These are phyloP conservation scores for Eurystomus gularis DNA, from an alignment of 2,113 vertebrate genomes.

Conservation along the genomic window DNA sequence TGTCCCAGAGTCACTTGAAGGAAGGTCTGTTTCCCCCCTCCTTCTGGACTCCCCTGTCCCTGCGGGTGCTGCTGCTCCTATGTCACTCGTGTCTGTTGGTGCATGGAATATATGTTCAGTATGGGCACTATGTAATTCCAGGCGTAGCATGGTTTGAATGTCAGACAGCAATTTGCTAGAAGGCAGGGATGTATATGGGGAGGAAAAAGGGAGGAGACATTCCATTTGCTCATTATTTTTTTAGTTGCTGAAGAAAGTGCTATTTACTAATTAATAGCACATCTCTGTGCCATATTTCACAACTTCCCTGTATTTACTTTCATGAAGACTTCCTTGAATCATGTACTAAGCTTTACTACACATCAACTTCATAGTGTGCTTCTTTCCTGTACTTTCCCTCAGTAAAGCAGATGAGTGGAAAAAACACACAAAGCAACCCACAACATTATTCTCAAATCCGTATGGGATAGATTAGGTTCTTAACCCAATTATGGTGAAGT, in stretches of 20 bases:
- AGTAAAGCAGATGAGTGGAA: neutral
- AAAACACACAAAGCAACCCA: neutral
- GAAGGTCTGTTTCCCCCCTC: neutral
- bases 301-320: conserved; percentile 9
- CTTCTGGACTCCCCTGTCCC: neutral
- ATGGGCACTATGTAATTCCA: conserved; percentile 47
- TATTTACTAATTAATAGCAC: conserved; percentile 29
- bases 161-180: neutral
- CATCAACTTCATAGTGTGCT: neutral
- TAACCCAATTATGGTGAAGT: neutral
- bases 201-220: conserved; percentile 31
- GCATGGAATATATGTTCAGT: conserved; percentile 60
- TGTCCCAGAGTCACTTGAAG: neutral
- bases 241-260: neutral
- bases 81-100: neutral
- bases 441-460: neutral
- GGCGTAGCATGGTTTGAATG: neutral
- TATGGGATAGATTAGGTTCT: neutral
- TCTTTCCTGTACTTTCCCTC: neutral
- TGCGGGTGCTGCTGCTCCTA: neutral
- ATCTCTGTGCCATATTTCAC: neutral
- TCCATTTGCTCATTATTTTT: conserved; percentile 13
- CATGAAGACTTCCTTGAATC: neutral
- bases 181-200: neutral
- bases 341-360: neutral